Percentiles rank a stretch among this genome's conserved stretches.
phyloP scores from a whole-genome alignment of 2,888 invertebrate species.

The Lepidocyrtoides sp. region DNA sequence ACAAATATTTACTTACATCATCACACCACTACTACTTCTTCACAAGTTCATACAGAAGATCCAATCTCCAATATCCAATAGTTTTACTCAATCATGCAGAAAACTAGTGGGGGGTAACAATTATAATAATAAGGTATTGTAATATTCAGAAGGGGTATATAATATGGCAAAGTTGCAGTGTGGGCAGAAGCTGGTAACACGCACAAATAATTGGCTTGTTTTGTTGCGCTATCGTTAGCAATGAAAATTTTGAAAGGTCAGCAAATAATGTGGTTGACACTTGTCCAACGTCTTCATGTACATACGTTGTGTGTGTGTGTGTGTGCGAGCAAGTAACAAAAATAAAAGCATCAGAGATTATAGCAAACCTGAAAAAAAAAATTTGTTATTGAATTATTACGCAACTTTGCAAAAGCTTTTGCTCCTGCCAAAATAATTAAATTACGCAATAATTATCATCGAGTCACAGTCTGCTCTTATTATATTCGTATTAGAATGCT shows the following conservation, averaged over 20 bases:
- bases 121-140: too few relatives aligned
- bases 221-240: conserved; percentile 4
- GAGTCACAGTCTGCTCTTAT: neutral
- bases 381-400: neutral
- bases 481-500: neutral
- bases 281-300: neutral
- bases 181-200: neutral
- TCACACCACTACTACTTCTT: too few relatives aligned
- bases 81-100: conserved; percentile 18
- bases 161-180: too few relatives aligned
- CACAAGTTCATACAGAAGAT: too few relatives aligned
- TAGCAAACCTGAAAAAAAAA: neutral
- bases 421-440: conserved; percentile 40
- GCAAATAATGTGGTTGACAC: neutral
- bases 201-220: neutral
- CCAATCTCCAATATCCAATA: conserved; percentile 12
- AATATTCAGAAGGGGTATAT: too few relatives aligned
- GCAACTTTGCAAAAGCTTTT: neutral
- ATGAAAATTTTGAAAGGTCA: conserved; percentile 46
- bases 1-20: too few relatives aligned
- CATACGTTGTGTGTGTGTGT: too few relatives aligned
- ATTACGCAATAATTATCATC: neutral
- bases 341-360: neutral
- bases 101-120: too few relatives aligned
- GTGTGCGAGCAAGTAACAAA: too few relatives aligned